Base-by-base conservation (phyloP, 2,888 invertebrate genomes). In the Heliconius charithonia region DNA sequence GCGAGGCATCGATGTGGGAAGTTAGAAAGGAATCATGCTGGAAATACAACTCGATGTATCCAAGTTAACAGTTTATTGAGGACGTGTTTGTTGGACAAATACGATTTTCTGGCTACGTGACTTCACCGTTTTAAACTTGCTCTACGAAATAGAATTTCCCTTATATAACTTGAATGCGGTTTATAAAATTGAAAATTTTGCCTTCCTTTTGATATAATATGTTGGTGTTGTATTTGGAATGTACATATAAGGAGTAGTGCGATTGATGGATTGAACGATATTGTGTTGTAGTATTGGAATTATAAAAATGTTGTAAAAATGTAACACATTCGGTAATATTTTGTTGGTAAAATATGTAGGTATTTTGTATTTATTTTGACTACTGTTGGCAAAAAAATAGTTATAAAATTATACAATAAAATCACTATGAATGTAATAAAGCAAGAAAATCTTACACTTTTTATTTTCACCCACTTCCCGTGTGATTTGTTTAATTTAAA, bases 51-150 rank as follows among this genome's bases (percentile, higher is more conserved):
- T 79, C 84, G 79, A 85, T 86, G 87, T 90, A 91, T 91, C 88
- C 87, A 86, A 92, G 87, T 90, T 90, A 90, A 88, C 90, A 89
- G 90, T 91, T 90, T 91, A 92, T 90, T 89, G 89, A 84, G 84
- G 84, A 90, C 91, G 90, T 93, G 92, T 91, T 90, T 89, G 89
- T 84, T 87, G 88, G 89, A 86, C 90, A 91, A 92, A 93, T 89
- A 90, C 89, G 89, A 91, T 93, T 93, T 89, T 84, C 88, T 85
- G 84, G 83, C 79, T 85, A 93, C 93, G 93, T 92, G 93, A 89
- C 86, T 84, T 83, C 82, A 75, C 81, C 85, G 78, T 84, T 86
- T 86, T 85, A 87, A 86, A 82, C 84, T 83, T 81, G 76, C 74
- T 80, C 81, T 77, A 76, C 83, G 83, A 83, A 84, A 84, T 83